A percentile compares a stretch with the other conserved stretches of the same genome.
Evolutionary conservation across 1,140 invertebrate species (phyloP).

Genomic region (Lordiphosa clarofinis): DNA sequence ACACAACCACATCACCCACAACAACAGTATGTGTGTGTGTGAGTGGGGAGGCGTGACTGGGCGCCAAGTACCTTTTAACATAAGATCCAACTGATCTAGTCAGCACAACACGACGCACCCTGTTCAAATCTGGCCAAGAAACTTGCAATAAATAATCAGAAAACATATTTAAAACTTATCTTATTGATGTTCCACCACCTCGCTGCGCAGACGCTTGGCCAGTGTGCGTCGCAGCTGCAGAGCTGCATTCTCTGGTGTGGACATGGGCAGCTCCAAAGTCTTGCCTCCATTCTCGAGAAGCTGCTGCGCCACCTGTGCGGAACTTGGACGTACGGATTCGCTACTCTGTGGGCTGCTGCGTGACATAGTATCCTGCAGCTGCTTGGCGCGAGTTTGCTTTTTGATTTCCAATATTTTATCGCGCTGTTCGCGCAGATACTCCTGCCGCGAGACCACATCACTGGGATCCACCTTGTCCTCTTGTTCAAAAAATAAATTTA

Average conservation of each 20-base stretch:
- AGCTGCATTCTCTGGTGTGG: conserved; percentile 77
- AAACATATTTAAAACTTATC: not conserved
- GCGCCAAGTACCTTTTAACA: conserved; percentile 42
- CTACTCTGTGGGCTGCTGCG: conserved; percentile 45
- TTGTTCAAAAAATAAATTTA: conserved; percentile 78
- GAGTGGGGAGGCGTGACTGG: conserved; percentile 16
- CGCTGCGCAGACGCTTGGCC: conserved; percentile 89
- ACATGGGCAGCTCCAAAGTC: conserved; percentile 70
- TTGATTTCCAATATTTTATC: conserved; percentile 94
- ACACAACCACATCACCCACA: conserved; percentile 10
- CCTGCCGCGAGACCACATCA: conserved; percentile 89
- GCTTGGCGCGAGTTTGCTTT: conserved; percentile 89
- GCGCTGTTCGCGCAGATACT: conserved; percentile 91
- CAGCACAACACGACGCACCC: conserved; percentile 32
- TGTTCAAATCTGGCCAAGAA: conserved; percentile 26
- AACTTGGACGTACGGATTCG: conserved; percentile 81
- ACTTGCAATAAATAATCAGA: conserved; percentile 39
- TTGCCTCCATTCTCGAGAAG: conserved; percentile 80
- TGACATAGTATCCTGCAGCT: conserved; percentile 83
- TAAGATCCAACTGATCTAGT: conserved; percentile 47
- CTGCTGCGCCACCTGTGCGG: conserved; percentile 85
- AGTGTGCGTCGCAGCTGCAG: conserved; percentile 90
- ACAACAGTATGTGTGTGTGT: conserved; percentile 8
- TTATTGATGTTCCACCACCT: conserved; percentile 84
- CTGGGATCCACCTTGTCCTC: conserved; percentile 80